Evolutionary conservation across 1,140 invertebrate species (phyloP).

Genomic region (Heliothis virescens): DNA sequence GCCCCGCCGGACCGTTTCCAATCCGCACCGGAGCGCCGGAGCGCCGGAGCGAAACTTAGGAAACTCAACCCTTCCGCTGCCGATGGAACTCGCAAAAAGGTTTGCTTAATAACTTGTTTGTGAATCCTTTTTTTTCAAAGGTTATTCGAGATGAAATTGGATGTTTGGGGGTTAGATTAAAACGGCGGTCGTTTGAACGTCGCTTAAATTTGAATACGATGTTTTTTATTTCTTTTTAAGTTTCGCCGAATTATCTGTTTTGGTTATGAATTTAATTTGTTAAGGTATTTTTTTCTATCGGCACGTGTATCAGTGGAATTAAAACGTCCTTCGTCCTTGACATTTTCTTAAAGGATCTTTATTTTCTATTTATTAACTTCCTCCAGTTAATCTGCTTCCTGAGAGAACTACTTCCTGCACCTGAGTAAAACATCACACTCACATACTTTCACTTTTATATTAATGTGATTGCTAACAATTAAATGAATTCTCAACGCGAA

Average conservation of each 20-base stretch:
- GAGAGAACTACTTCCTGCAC: no score
- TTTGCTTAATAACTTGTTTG: conserved; percentile 40
- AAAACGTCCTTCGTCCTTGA: background rate
- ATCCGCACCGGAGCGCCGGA: conserved; percentile 8
- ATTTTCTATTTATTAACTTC: background rate
- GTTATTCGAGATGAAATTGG: conserved; percentile 31
- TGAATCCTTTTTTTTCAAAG: conserved; percentile 10
- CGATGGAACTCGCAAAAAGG: conserved; percentile 32
- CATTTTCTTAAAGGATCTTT: no score
- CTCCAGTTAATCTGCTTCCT: no score
- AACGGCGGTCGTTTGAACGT: conserved; percentile 12
- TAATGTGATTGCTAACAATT: no score
- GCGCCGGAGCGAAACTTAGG: conserved; percentile 20
- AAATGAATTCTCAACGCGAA: no score
- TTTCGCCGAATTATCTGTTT: conserved; percentile 6
- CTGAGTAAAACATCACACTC: no score
- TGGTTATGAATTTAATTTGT: background rate
- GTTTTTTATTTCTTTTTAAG: conserved; percentile 30
- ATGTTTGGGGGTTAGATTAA: conserved; percentile 36
- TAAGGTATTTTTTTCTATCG: background rate
- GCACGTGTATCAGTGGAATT: background rate
- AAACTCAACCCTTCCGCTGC: conserved; percentile 26
- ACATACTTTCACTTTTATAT: no score
- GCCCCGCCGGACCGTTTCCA: conserved; percentile 21
- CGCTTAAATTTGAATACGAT: conserved; percentile 10